Evolutionary conservation across 2,888 invertebrate genomes (phyloP).

Genomic region (Girardia tigrina): DNA sequence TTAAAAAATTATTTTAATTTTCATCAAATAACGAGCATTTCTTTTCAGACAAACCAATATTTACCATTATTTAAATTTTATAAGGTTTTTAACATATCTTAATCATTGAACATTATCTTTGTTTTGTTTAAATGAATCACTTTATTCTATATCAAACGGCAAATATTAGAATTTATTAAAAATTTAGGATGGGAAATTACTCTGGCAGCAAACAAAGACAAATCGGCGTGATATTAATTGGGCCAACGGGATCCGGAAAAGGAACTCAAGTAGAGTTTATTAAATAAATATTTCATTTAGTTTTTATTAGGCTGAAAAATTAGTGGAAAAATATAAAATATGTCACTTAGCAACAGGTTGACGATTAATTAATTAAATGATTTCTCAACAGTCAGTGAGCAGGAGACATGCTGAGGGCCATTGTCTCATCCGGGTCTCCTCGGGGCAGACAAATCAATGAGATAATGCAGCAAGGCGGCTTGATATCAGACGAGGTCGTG

Average conservation of each 20-base stretch:
- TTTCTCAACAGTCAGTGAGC: not conserved
- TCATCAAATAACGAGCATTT: too few relatives aligned
- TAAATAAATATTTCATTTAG: not conserved
- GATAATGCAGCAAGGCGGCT: slow-evolving; percentile 71
- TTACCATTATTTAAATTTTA: too few relatives aligned
- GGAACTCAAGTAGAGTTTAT: not conserved
- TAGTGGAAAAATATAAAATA: not conserved
- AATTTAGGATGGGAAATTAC: not conserved
- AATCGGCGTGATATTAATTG: not conserved
- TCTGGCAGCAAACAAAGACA: not conserved
- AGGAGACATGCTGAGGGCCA: slow-evolving; percentile 46
- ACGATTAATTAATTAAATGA: not conserved
- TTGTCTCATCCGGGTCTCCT: slow-evolving; percentile 73
- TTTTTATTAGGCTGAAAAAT: not conserved
- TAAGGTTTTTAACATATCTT: too few relatives aligned
- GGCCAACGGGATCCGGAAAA: not conserved
- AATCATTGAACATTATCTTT: too few relatives aligned
- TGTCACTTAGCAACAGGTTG: not conserved
- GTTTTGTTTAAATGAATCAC: too few relatives aligned
- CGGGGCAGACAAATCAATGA: slow-evolving; percentile 69
- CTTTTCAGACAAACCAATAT: too few relatives aligned
- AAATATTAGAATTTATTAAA: too few relatives aligned
- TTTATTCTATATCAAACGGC: too few relatives aligned
- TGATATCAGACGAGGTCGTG: slow-evolving; percentile 83
- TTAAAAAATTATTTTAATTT: too few relatives aligned